phyloP scores from a whole-genome alignment of 2,797 vertebrate genomes.

The Chrosomus eos region DNA sequence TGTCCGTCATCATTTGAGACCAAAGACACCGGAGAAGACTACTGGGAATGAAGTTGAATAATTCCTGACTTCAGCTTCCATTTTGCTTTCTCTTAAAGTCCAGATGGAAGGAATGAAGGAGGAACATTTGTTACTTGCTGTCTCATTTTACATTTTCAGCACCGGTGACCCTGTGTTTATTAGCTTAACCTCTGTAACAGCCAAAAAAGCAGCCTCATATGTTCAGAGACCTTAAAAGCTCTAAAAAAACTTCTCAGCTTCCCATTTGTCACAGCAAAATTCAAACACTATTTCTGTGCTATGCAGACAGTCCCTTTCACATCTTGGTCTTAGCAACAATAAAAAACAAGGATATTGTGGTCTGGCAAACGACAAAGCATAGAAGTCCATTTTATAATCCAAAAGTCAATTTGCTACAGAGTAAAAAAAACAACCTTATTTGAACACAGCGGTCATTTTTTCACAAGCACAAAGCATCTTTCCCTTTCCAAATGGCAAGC shows the following conservation, averaged over 20 bases:
- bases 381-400: neutral
- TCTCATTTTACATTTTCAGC: slow-evolving; percentile 69
- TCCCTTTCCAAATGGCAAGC: slow-evolving; percentile 22
- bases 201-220: slow-evolving; percentile 58
- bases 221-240: slow-evolving; percentile 60
- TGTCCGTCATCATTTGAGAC: slow-evolving; percentile 28
- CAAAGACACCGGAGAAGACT: slow-evolving; percentile 42
- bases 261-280: slow-evolving; percentile 54
- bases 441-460: slow-evolving; percentile 26
- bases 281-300: slow-evolving; percentile 43
- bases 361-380: neutral
- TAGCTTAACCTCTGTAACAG: slow-evolving; percentile 67
- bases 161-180: slow-evolving; percentile 72
- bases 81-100: slow-evolving; percentile 54
- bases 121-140: slow-evolving; percentile 63
- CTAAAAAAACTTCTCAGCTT: slow-evolving; percentile 57
- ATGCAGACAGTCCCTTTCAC: slow-evolving; percentile 36
- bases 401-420: slow-evolving; percentile 20
- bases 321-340: slow-evolving; percentile 45
- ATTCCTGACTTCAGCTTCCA: slow-evolving; percentile 43
- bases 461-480: neutral
- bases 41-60: slow-evolving; percentile 22
- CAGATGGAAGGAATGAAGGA: slow-evolving; percentile 70
- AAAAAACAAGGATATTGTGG: slow-evolving; percentile 36
- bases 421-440: slow-evolving; percentile 4